Percentiles rank a stretch among this genome's conserved stretches.
Evolutionary conservation across 2,113 vertebrate species (phyloP).

Genomic region (Prolemur simus): DNA sequence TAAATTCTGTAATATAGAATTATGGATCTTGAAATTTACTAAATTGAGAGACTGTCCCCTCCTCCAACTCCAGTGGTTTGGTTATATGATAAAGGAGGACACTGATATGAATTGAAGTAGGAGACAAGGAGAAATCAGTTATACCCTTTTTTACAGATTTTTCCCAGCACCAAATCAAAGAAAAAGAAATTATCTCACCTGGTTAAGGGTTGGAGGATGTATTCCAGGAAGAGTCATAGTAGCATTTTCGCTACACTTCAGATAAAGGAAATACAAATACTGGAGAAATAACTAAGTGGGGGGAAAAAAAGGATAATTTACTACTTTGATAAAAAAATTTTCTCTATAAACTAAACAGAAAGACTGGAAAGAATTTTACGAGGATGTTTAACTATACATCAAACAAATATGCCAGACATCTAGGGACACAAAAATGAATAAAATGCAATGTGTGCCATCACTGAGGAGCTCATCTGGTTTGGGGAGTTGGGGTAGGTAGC

Average conservation of each 20-base stretch:
- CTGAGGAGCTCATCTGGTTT: background rate
- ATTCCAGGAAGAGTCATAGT: slow-evolving; percentile 81
- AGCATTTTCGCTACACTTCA: slow-evolving; percentile 88
- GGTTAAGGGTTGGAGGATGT: slow-evolving; percentile 86
- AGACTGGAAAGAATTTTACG: background rate
- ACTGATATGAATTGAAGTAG: background rate
- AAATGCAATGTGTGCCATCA: background rate
- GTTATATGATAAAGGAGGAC: background rate
- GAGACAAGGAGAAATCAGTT: background rate
- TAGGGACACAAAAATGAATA: background rate
- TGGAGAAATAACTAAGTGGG: slow-evolving; percentile 90
- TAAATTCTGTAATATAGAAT: background rate
- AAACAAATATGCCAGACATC: background rate
- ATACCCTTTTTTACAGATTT: background rate
- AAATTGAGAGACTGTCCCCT: background rate
- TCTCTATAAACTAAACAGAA: background rate
- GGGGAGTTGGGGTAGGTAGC: background rate
- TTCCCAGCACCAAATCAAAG: background rate
- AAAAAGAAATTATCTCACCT: slow-evolving; percentile 84
- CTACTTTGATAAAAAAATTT: background rate
- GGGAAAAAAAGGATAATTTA: background rate
- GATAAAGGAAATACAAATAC: slow-evolving; percentile 94
- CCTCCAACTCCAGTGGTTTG: background rate
- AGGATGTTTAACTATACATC: background rate
- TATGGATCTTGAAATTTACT: background rate